Evolutionary conservation across 37 sponge, comb jelly and placozoan genomes (phyloP), one percentile per base, ranked within the genome.

Genomic region (Aphrocallistes beatrix): DNA sequence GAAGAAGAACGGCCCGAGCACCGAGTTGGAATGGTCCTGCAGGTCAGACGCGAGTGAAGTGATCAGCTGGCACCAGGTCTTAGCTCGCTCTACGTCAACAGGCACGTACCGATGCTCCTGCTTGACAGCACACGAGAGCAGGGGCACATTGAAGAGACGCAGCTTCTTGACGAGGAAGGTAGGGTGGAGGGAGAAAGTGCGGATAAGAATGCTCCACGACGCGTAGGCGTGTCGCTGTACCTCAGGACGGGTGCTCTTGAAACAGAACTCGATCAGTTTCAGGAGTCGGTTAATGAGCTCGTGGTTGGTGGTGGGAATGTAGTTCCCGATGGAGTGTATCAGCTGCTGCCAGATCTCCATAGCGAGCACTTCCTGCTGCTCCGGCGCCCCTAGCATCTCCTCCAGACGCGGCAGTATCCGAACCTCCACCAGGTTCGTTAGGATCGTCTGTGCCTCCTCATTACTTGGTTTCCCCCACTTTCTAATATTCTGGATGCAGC

Each of bases 1-100:
- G 47, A 89, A 23, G 37, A 89, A 50, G 86, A 86, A 89, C 40
- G 89, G 89, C 36, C 47, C n/a, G 38, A 83, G 83, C 39, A 86
- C 87, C 28, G 75, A 19, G 75, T 13, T 60, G 34, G 75, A 19
- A 60, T 60, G 75, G 34, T 60, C 75, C 34, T 60, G 75, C 34
- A 60, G 3, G 6, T 60, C 75, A 13, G 75, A 30, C 17, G 34
- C n/a, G 75, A 60, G 75, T 19, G 75, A 60, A 3, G n/a, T 6
- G 6, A 60, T 60, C 25, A 60, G 75, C 75, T 60, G 75, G n/a
- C 17, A 60, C 75, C 75, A 60, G 75, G 75, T 60, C 21, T 60
- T 60, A 3, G 75, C 75, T 3, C 75, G 75, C 75, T 60, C 75
- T 30, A 60, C 75, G 75, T 60, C 75, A 60, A 60, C 75, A 3